Evolutionary conservation across 1,140 invertebrate species (phyloP).

Genomic region (Sminthurides bifidus): DNA sequence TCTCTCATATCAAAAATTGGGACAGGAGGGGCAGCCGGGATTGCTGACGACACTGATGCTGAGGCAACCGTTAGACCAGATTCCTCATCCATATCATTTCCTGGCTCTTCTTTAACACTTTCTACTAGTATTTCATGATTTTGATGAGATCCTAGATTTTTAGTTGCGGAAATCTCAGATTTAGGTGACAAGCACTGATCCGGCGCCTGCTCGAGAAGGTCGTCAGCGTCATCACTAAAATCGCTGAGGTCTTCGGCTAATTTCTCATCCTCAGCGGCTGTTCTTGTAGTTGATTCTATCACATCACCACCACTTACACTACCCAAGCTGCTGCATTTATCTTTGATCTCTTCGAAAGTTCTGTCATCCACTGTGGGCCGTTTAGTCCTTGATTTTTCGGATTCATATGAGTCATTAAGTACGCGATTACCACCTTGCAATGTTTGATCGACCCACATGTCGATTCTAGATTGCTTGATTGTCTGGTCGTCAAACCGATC

Average conservation of each 20-base stretch:
- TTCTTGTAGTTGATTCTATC: not conserved
- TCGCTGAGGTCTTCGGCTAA: slow-evolving; percentile 18
- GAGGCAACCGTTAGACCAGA: slow-evolving; percentile 1
- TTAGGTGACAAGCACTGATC: not conserved
- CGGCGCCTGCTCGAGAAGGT: slow-evolving; percentile 12
- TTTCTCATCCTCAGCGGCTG: not conserved
- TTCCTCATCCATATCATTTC: not conserved
- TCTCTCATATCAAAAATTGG: not conserved
- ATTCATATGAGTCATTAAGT: not conserved
- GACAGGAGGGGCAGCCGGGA: not conserved
- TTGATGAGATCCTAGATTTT: too few species aligned
- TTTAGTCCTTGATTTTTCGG: not conserved
- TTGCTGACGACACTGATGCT: too few species aligned
- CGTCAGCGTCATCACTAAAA: slow-evolving; percentile 31
- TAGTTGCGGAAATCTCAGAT: not conserved
- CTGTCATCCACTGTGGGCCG: slow-evolving; percentile 1
- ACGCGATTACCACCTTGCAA: not conserved
- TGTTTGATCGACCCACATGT: slow-evolving; percentile 29
- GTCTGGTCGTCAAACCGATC: slow-evolving; percentile 18
- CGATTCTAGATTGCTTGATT: slow-evolving; percentile 18
- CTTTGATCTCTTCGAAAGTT: slow-evolving; percentile 7
- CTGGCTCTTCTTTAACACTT: not conserved
- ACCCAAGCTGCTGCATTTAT: not conserved
- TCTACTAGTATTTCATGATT: not conserved
- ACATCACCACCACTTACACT: not conserved